Conservation (phyloP, 2,113 vertebrate species). For the Gulo gulo region DNA sequence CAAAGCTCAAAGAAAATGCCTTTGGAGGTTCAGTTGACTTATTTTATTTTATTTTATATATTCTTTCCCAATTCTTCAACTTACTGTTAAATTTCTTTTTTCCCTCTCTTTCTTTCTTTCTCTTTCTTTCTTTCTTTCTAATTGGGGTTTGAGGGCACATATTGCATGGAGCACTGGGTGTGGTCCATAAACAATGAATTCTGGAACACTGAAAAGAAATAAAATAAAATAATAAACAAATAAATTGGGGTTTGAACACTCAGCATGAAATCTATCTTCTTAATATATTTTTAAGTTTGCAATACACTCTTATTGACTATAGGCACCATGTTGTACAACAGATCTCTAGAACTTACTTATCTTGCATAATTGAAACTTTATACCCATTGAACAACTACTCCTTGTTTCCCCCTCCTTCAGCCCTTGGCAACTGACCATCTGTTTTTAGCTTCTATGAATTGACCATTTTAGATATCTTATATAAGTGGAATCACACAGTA, state of each 20-base stretch:
- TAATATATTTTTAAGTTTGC: background rate
- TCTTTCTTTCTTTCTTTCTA: background rate
- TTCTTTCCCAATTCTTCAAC: background rate
- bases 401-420: background rate
- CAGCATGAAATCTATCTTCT: background rate
- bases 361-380: background rate
- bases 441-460: background rate
- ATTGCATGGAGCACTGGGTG: too few relatives aligned
- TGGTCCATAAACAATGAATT: too few relatives aligned
- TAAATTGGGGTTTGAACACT: background rate
- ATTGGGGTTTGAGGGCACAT: too few relatives aligned
- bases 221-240: background rate
- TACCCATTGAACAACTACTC: background rate
- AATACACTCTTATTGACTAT: background rate
- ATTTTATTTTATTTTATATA: background rate
- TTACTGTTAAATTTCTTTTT: background rate
- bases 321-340: background rate
- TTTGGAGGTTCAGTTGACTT: background rate
- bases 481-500: background rate
- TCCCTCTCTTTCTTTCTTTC: background rate
- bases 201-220: too few relatives aligned
- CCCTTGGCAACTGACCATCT: background rate
- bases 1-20: background rate
- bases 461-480: background rate
- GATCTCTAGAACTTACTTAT: background rate